A percentile compares a stretch with the other conserved stretches of the same genome.
phyloP scores from a whole-genome alignment of 2,797 vertebrate genomes.

The Melopsittacus undulatus region DNA sequence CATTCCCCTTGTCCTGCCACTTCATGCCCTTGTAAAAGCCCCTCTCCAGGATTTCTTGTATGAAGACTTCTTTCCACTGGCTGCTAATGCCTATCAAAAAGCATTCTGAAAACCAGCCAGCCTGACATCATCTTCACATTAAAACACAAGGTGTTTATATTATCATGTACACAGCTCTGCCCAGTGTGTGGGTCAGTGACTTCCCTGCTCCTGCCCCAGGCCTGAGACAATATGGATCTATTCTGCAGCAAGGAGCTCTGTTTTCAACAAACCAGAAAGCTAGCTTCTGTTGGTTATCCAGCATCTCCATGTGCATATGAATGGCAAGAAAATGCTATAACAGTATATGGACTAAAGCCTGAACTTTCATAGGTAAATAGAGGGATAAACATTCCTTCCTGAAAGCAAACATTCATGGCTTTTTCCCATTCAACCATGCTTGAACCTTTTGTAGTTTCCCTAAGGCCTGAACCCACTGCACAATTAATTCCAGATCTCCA shows the following conservation, averaged over 20 bases:
- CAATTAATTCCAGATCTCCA: conserved; percentile 83
- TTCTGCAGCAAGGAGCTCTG: not conserved
- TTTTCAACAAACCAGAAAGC: not conserved
- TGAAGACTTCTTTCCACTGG: not conserved
- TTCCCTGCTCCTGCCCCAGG: not conserved
- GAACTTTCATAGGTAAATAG: conserved; percentile 61
- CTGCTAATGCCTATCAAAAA: not conserved
- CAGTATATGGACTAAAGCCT: not conserved
- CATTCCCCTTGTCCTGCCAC: not conserved
- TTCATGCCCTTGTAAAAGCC: not conserved
- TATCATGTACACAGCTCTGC: not conserved
- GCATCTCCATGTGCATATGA: conserved; percentile 1
- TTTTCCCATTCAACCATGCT: conserved; percentile 79
- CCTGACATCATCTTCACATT: not conserved
- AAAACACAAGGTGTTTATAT: not conserved
- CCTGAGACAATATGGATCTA: not conserved
- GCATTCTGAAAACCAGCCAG: not conserved
- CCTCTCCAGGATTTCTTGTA: not conserved
- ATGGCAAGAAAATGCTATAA: conserved; percentile 14
- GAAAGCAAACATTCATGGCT: conserved; percentile 81
- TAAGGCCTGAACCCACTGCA: conserved; percentile 78
- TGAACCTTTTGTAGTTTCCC: conserved; percentile 80
- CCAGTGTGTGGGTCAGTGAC: not conserved
- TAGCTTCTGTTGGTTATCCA: not conserved
- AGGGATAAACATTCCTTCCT: conserved; percentile 79